phyloP scores from a whole-genome alignment of 2,113 vertebrate genomes.

The Galeopterus variegatus region DNA sequence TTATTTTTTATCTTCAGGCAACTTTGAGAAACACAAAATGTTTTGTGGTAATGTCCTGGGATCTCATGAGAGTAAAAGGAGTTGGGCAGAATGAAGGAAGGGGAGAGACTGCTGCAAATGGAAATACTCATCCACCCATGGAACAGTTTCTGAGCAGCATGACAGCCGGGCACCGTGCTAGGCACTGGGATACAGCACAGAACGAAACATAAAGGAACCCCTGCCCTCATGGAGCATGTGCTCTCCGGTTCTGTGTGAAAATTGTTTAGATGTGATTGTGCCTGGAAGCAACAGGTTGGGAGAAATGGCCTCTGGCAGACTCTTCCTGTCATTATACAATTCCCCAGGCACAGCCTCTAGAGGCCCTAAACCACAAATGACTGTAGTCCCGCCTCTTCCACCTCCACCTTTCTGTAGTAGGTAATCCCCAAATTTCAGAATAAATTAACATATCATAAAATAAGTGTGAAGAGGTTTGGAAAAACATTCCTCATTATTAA shows the following conservation, averaged over 20 bases:
- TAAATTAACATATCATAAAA: neutral
- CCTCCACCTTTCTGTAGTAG: neutral
- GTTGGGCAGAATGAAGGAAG: neutral
- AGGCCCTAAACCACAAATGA: neutral
- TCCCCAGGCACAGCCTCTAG: neutral
- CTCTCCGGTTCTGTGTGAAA: neutral
- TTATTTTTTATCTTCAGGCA: neutral
- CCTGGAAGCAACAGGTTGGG: neutral
- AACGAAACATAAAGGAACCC: neutral
- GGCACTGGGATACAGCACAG: neutral
- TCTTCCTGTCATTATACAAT: neutral
- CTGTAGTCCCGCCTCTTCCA: neutral
- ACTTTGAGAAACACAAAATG: conserved; percentile 2
- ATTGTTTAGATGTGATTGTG: neutral
- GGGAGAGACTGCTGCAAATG: conserved; percentile 1
- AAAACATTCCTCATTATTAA: conserved; percentile 46
- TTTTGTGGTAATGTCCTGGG: neutral
- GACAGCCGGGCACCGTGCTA: neutral
- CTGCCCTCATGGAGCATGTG: neutral
- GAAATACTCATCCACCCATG: neutral
- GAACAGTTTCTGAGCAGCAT: neutral
- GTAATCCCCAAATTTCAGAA: conserved; percentile 28
- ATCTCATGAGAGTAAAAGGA: neutral
- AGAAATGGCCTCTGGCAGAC: neutral
- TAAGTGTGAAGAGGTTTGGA: conserved; percentile 25